Conservation (phyloP, 2,113 vertebrate species). For the Xenus cinereus region DNA sequence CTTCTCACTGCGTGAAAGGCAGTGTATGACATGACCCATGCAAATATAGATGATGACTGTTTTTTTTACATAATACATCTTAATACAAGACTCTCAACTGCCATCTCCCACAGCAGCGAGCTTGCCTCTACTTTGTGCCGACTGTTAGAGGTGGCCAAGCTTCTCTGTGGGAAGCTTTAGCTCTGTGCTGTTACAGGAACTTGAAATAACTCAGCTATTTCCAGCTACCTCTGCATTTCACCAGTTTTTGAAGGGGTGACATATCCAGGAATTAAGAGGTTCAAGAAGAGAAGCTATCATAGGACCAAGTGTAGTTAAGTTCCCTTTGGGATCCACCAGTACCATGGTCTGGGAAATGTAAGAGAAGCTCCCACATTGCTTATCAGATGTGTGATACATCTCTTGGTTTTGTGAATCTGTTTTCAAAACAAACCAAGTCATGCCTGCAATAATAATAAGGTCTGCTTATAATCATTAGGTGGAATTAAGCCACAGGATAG, state of each 20-base stretch:
- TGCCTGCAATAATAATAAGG: background rate
- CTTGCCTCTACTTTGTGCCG: background rate
- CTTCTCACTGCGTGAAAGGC: background rate
- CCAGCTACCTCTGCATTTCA: background rate
- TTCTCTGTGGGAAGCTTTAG: background rate
- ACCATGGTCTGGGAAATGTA: background rate
- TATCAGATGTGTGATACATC: background rate
- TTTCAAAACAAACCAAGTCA: background rate
- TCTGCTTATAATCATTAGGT: background rate
- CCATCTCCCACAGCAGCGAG: fast-evolving
- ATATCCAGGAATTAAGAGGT: background rate
- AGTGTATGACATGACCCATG: background rate
- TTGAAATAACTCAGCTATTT: background rate
- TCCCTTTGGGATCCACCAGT: background rate
- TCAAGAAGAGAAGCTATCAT: background rate
- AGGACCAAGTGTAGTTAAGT: background rate
- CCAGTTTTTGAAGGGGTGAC: background rate
- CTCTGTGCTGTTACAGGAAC: background rate
- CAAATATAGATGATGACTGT: background rate
- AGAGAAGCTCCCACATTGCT: background rate
- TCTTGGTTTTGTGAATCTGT: background rate
- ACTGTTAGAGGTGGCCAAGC: background rate
- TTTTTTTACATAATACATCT: background rate
- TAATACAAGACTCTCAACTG: background rate
- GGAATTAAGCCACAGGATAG: background rate